A percentile compares a stretch with the other conserved stretches of the same genome.
Conservation (phyloP, 2,888 invertebrate species). For the Thera britannica region DNA sequence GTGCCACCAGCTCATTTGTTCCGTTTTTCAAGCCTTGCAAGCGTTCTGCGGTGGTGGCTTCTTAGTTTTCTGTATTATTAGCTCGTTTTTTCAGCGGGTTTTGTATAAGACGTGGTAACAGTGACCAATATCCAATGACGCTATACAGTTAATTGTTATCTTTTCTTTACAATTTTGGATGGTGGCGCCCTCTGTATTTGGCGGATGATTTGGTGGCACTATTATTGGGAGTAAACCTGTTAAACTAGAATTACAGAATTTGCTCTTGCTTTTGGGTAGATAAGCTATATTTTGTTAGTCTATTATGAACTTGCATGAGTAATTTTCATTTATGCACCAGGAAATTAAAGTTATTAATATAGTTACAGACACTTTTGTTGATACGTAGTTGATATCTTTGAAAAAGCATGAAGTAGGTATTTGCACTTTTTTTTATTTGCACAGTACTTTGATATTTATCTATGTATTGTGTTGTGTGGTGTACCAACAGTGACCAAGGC, state of each 20-base stretch:
- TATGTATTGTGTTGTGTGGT: conserved; percentile 38
- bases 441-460: conserved; percentile 37
- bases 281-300: not conserved
- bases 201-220: too few species aligned
- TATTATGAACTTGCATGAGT: not conserved
- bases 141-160: not conserved
- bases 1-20: too few species aligned
- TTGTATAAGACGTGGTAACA: too few species aligned
- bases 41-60: too few species aligned
- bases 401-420: conserved; percentile 6
- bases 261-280: too few species aligned
- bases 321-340: not conserved
- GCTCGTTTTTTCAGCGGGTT: too few species aligned
- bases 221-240: too few species aligned
- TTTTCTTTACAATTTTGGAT: not conserved
- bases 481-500: conserved; percentile 60
- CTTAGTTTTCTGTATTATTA: too few species aligned
- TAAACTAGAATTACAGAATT: too few species aligned
- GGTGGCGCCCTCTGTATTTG: too few species aligned
- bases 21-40: too few species aligned
- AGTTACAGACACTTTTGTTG: not conserved
- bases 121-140: too few species aligned
- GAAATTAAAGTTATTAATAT: not conserved
- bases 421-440: conserved; percentile 32
- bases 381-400: not conserved